Conservation (phyloP, 2,797 vertebrate genomes). For the Liparis tanakae region DNA sequence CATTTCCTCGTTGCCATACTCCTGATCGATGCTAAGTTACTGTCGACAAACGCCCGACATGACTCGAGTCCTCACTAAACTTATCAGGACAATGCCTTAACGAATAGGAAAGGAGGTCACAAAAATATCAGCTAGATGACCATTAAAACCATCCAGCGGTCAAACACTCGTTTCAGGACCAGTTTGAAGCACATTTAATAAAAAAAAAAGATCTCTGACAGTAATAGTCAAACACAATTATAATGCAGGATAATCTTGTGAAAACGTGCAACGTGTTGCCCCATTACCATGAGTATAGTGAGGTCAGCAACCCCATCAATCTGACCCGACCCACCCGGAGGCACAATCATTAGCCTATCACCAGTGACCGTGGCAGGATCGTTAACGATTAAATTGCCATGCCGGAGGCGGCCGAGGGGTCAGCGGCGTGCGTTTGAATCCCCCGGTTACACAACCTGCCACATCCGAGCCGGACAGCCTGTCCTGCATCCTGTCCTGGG, state of each 20-base stretch:
- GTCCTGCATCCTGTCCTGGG: conserved; percentile 45
- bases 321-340: conserved; percentile 39
- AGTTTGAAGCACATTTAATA: background rate
- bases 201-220: background rate
- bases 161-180: background rate
- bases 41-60: background rate
- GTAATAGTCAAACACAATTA: background rate
- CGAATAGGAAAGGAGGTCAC: background rate
- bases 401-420: conserved; percentile 57
- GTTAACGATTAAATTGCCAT: conserved; percentile 61
- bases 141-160: background rate
- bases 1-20: too few species aligned
- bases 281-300: background rate
- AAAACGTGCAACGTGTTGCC: background rate
- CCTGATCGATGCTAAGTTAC: too few species aligned
- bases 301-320: conserved; percentile 43
- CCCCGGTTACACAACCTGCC: conserved; percentile 62
- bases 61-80: background rate
- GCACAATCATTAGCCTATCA: conserved; percentile 69
- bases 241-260: background rate
- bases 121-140: background rate
- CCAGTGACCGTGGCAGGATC: conserved; percentile 68
- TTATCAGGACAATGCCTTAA: background rate
- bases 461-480: conserved; percentile 42
- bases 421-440: conserved; percentile 44